Evolutionary conservation across 2,888 invertebrate species (phyloP).

Genomic region (Drosophila pullipes): DNA sequence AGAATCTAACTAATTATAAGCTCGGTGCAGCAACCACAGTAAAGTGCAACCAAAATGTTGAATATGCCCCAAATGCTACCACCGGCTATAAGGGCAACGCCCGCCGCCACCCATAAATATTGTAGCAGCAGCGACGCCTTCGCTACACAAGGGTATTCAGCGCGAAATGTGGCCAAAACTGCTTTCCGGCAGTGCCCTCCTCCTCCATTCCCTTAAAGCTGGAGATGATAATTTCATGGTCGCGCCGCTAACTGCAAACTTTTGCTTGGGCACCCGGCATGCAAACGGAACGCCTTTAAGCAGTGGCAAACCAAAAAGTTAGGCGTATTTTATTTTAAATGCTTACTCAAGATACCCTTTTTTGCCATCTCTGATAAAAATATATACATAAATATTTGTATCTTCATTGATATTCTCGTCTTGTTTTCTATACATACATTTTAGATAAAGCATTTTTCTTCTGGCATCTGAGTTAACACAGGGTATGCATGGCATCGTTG

Average conservation of each 20-base stretch:
- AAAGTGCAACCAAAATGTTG: constrained; percentile 59
- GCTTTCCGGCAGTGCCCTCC: constrained; percentile 59
- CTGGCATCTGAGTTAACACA: neutral
- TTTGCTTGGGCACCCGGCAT: constrained; percentile 35
- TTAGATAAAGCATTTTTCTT: neutral
- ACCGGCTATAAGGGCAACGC: constrained; percentile 44
- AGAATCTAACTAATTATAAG: constrained; percentile 71
- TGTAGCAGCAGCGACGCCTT: constrained; percentile 51
- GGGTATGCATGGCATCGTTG: constrained; percentile 34
- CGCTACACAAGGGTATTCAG: constrained; percentile 52
- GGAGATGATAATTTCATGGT: constrained; percentile 45
- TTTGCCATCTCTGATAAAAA: neutral
- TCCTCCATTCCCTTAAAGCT: neutral
- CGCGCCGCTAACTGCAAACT: constrained; percentile 48
- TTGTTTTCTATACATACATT: neutral
- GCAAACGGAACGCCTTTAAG: constrained; percentile 55
- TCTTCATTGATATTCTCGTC: neutral
- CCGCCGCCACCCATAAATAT: constrained; percentile 60
- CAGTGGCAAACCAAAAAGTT: constrained; percentile 31
- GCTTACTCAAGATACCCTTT: constrained; percentile 6
- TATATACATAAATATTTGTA: neutral
- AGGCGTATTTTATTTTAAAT: constrained; percentile 17
- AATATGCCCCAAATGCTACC: constrained; percentile 51
- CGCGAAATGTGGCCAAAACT: constrained; percentile 76
- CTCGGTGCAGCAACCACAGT: constrained; percentile 19